Percentiles rank a stretch among this genome's conserved stretches.
phyloP scores from a whole-genome alignment of 2,797 vertebrate species.

The Mus caroli region DNA sequence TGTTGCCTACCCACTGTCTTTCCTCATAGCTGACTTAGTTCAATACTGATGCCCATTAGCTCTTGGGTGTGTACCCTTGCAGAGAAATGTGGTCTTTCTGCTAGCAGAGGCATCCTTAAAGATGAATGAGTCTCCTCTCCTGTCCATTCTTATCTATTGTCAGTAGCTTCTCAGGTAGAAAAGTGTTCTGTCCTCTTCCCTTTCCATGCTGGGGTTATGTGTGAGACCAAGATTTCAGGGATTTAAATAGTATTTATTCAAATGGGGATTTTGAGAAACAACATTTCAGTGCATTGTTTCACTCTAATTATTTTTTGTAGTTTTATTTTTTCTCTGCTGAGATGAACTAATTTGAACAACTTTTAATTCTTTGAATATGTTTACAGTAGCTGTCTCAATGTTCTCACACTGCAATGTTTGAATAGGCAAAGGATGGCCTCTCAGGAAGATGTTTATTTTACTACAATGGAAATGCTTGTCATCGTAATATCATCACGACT shows the following conservation, averaged over 20 bases:
- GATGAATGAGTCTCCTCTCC: neutral
- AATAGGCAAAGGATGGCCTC: neutral
- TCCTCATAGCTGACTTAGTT: neutral
- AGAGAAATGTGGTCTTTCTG: neutral
- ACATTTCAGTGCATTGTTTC: neutral
- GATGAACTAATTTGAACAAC: neutral
- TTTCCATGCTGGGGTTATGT: neutral
- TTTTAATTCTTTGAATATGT: neutral
- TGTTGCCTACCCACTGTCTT: neutral
- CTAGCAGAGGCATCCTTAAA: too few relatives aligned
- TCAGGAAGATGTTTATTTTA: neutral
- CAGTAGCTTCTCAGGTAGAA: too few relatives aligned
- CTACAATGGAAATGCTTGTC: neutral
- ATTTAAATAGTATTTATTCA: slow-evolving; percentile 2
- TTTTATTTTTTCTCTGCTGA: neutral
- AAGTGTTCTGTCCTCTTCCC: too few relatives aligned
- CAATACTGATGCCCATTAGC: neutral
- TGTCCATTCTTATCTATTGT: neutral
- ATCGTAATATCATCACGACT: neutral
- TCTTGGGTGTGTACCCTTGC: neutral
- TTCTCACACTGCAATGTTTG: neutral
- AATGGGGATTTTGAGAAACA: neutral
- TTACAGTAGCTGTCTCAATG: neutral
- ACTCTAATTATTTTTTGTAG: neutral
- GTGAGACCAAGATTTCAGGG: neutral